Evolutionary conservation across 2,113 vertebrate genomes (phyloP), one percentile per base, ranked within the genome.

Genomic region (Thalassoma bifasciatum): DNA sequence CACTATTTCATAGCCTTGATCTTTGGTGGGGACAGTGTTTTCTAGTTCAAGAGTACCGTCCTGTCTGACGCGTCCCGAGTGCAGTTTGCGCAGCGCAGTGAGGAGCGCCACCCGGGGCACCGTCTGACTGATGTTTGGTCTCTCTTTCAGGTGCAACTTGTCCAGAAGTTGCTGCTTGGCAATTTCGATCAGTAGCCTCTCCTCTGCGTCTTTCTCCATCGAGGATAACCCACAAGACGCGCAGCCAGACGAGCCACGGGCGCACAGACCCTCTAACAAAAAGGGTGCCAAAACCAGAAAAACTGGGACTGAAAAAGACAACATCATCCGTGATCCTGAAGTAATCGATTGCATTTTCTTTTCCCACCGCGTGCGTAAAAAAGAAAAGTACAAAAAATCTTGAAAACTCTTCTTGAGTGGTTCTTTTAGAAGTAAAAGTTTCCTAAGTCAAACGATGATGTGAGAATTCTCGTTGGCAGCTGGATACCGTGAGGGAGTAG

Each of bases 1-100:
- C 88, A 99, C 96, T 77, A 98, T 96, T 86, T 99, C 96, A 89
- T 97, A 98, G 22, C 94, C 93, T 74, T 94, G 95, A 51, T 95
- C 94, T 50, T 84, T 93, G 0, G 79, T 67, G 1, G 66, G 81
- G 47, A 68, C 36, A 24, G 16, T 89, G 75, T 80, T 92, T 3
- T 86, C 92, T 1, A 92, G 81, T 54, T 89, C 89, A 21, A 93
- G 57, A 0, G 72, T 92, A 0, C 70, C 85, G 36, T 95, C 93
- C 44, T 89, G 87, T 19, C 83, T 86, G 65, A 93, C 65, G 1
- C 92, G 92, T 14, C 91, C 94, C 9, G 91, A 88, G 11, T 93
- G 94, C 72, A 98, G 92, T 66, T 91, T 94, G 82, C 95, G 94
- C 77, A 98, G 94, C 8, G 95, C 96, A 0, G 94, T 95, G 66